Evolutionary conservation across 2,888 invertebrate species (phyloP), one percentile per base, ranked within the genome.

Genomic region (Calliopum simillimum): DNA sequence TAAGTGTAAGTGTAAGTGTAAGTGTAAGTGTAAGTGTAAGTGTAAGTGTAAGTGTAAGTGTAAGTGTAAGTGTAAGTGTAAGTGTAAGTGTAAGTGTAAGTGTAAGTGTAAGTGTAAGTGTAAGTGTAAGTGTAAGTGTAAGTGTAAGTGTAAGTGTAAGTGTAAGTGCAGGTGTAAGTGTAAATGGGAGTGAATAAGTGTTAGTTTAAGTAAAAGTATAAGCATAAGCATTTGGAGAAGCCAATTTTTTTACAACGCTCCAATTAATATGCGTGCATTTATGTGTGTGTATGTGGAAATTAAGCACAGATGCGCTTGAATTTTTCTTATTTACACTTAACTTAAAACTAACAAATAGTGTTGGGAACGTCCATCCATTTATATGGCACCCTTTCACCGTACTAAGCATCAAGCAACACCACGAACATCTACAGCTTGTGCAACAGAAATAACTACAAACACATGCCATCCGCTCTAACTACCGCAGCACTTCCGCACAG

Each of bases 281-380:
- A 67, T 55, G 71, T 69, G 61, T 73, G 68, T 77, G 68, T 70
- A 73, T 78, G 61, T 58, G 12, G 3, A 51, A 16, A 64, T 66
- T 67, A 70, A 67, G 43, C 67, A 70, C 70, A 70, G 78, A 78
- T 77, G 78, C 72, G 62, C 69, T 74, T 76, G 71, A 76, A 72
- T 72, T 70, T 67, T 64, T 59, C 55, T 56, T 71, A 71, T 71
- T 71, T 72, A 62, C 63, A 66, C 58, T 59, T 64, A 33, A 33
- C 33, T 33, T 58, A 47, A 56, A 67, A 63, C 72, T 68, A 70
- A 68, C 68, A 70, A 73, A 70, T 70, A 73, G 68, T 65, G 51
- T 46, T 55, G 63, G 64, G 74, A 74, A 65, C 79, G 76, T 76
- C 77, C 79, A 81, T 78, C 53, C 67, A 59, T 41, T 55, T 53